Conservation (phyloP, 2,113 vertebrate species). For the Sporophila hypoxantha region DNA sequence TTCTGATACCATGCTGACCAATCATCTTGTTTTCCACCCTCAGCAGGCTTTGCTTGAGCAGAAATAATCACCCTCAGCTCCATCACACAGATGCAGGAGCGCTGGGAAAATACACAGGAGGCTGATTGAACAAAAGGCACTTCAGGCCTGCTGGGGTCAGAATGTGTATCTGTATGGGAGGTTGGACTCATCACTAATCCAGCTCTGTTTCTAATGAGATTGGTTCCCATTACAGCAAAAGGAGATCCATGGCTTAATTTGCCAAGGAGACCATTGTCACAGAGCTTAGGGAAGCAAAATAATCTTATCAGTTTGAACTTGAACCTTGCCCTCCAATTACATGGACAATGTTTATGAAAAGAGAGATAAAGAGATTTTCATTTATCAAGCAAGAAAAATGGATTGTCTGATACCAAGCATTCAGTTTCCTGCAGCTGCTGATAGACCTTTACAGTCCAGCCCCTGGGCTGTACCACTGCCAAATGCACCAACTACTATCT, state of each 20-base stretch:
- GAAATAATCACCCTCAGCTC: background rate
- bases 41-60: background rate
- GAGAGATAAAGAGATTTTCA: conserved; percentile 17
- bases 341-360: background rate
- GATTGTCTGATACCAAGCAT: background rate
- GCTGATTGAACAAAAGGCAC: conserved; percentile 28
- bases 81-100: background rate
- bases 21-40: background rate
- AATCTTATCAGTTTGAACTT: conserved; percentile 47
- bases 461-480: background rate
- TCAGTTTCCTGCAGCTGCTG: background rate
- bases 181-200: conserved; percentile 25
- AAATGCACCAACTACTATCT: background rate
- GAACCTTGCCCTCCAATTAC: conserved; percentile 32
- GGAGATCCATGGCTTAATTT: conserved; percentile 9
- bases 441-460: background rate
- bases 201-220: conserved; percentile 48
- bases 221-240: conserved; percentile 41
- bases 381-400: background rate
- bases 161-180: background rate
- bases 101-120: conserved; percentile 15
- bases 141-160: conserved; percentile 33
- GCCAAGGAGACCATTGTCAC: conserved; percentile 4
- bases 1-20: background rate
- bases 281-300: conserved; percentile 18